These are phyloP conservation scores for Sebastes vulpes DNA, from an alignment of 2,797 vertebrate species.

Conservation along the genomic window DNA sequence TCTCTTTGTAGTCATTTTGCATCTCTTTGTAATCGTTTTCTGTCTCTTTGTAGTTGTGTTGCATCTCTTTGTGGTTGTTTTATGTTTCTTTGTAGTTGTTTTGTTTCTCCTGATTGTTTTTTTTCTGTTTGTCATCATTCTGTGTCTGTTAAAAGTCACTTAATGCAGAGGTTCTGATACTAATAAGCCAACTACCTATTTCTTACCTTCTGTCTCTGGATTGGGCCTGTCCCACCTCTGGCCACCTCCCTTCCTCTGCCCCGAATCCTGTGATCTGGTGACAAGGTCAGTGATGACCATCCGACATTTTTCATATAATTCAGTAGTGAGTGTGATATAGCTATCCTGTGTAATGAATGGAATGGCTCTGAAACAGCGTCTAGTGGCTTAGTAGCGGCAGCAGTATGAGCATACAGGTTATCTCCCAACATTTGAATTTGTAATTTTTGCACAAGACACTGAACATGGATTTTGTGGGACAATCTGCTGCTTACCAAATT, in stretches of 20 bases:
- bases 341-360: neutral
- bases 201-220: too few relatives aligned
- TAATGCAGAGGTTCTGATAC: neutral
- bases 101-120: too few relatives aligned
- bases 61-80: too few relatives aligned
- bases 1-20: too few relatives aligned
- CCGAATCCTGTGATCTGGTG: neutral
- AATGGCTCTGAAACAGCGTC: neutral
- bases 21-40: accelerated
- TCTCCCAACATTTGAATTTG: neutral
- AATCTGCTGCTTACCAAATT: neutral
- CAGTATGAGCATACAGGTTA: neutral
- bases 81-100: too few relatives aligned
- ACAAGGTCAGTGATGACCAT: neutral
- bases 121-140: too few relatives aligned
- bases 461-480: neutral
- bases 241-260: neutral
- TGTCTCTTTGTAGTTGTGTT: too few relatives aligned
- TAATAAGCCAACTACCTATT: neutral
- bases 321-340: neutral
- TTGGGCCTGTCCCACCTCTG: neutral
- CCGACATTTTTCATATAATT: neutral
- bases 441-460: neutral
- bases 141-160: too few relatives aligned
- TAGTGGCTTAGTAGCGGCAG: neutral